These are phyloP conservation scores for Ophiodon elongatus DNA, from an alignment of 2,113 vertebrate genomes.

Conservation along the genomic window DNA sequence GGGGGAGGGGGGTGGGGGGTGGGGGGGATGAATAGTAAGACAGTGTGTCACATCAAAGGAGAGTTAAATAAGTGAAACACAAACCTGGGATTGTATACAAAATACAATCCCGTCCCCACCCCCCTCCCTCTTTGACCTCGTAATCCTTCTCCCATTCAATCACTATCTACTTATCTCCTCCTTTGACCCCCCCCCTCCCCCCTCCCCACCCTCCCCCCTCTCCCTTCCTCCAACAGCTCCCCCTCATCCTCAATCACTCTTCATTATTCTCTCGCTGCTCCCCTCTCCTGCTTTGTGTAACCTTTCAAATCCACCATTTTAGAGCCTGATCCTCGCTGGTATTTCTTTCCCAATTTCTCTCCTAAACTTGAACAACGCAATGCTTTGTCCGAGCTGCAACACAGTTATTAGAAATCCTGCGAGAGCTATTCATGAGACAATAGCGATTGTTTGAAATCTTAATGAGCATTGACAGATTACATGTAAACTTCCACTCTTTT, in stretches of 20 bases:
- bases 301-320: slow-evolving; percentile 51
- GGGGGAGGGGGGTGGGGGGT: background rate
- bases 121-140: slow-evolving; percentile 39
- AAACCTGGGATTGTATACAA: slow-evolving; percentile 37
- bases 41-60: slow-evolving; percentile 47
- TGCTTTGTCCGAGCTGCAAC: slow-evolving; percentile 33
- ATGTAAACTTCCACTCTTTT: slow-evolving; percentile 25
- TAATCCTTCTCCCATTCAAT: slow-evolving; percentile 39
- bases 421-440: slow-evolving; percentile 50
- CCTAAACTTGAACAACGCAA: slow-evolving; percentile 26
- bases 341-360: slow-evolving; percentile 55
- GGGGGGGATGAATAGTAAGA: slow-evolving; percentile 2
- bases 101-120: background rate
- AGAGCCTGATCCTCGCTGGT: slow-evolving; percentile 56
- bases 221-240: background rate
- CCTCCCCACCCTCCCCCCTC: background rate
- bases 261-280: slow-evolving; percentile 33
- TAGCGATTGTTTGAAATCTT: slow-evolving; percentile 39
- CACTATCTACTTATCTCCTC: slow-evolving; percentile 21
- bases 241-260: slow-evolving; percentile 8
- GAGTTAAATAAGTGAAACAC: slow-evolving; percentile 24
- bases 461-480: slow-evolving; percentile 47
- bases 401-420: slow-evolving; percentile 41
- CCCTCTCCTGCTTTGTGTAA: slow-evolving; percentile 40
- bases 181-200: background rate